Base-by-base conservation (phyloP, 2,113 vertebrate species). In the Limanda limanda region DNA sequence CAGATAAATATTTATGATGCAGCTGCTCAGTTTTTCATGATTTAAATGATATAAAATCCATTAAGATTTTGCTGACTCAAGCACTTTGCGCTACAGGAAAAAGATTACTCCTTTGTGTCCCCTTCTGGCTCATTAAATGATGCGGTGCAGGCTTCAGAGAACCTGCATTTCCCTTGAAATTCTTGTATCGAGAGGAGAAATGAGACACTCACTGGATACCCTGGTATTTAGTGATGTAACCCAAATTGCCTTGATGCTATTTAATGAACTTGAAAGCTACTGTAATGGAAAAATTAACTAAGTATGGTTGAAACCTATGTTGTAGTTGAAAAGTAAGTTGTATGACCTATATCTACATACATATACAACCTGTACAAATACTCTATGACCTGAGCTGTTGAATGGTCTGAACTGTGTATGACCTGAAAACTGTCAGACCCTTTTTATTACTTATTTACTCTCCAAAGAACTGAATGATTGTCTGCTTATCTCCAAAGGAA, bases 121-220 rank as follows among this genome's bases (percentile, higher is more conserved):
- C 42, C 70, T 73, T 52, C 52, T 80, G 62, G 31, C 40, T 76
- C 23, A 21, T 82, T 85, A 74, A 83, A 65, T 66, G 52, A 81
- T 64, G 60, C 42, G 65, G 55, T 17, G 20, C n/a, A 47, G 24
- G 47, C 63, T 74, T 57, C 65, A 68, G 68, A 81, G 77, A 57
- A 31, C 17, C 5, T 14, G n/a, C 58, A 69, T 68, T 47, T 62
- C 68, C 45, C n/a, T 17, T 67, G 54, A 82, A 78, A 93, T 93
- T 82, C 74, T 73, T 90, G 51, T 61, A 89, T 91, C 82, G 84
- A 70, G 71, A 67, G 71, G 79, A 78, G 47, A 55, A 35, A n/a
- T 21, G 20, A 47, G 45, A 27, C 62, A 45, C 58, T 60, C 66
- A 40, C 60, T 81, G 76, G 87, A 89, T 67, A 87, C 88, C 10